phyloP scores from a whole-genome alignment of 2,113 vertebrate species.

The Anhinga rufa region DNA sequence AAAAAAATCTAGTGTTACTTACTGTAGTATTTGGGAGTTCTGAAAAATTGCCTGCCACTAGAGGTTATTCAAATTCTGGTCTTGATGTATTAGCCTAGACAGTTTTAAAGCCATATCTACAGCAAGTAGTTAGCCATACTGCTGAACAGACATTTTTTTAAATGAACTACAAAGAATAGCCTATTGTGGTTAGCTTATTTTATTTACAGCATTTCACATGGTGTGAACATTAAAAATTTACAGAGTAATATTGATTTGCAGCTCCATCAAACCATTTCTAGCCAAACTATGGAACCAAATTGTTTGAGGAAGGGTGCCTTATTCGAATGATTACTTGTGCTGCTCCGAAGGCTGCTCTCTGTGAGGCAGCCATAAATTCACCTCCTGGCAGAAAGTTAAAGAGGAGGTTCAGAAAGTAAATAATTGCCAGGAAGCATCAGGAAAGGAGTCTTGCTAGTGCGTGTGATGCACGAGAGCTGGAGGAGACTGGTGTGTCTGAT shows the following conservation, averaged over 20 bases:
- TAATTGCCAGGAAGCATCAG: not conserved
- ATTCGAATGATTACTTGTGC: not conserved
- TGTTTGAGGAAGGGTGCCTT: slow-evolving; percentile 7
- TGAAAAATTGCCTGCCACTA: slow-evolving; percentile 78
- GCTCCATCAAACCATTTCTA: slow-evolving; percentile 39
- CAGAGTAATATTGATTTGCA: slow-evolving; percentile 67
- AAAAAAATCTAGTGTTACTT: not conserved
- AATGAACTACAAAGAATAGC: slow-evolving; percentile 70
- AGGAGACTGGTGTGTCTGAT: not conserved
- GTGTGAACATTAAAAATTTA: slow-evolving; percentile 71
- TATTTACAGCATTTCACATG: slow-evolving; percentile 66
- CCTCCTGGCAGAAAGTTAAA: slow-evolving; percentile 9
- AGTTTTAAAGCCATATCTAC: slow-evolving; percentile 75
- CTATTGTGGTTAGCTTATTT: slow-evolving; percentile 63
- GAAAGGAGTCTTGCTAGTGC: not conserved
- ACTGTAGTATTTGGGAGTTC: slow-evolving; percentile 58
- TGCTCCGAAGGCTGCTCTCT: not conserved
- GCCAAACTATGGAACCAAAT: not conserved
- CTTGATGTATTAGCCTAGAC: slow-evolving; percentile 79
- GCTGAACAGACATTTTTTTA: slow-evolving; percentile 77
- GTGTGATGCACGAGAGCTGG: not conserved
- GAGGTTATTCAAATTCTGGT: slow-evolving; percentile 75
- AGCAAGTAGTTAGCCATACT: slow-evolving; percentile 72
- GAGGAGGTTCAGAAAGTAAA: slow-evolving; percentile 17
- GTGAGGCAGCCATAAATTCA: slow-evolving; percentile 2